Evolutionary conservation across 2,113 vertebrate genomes (phyloP), one percentile per base, ranked within the genome.

Genomic region (Dendrocopos noguchii): DNA sequence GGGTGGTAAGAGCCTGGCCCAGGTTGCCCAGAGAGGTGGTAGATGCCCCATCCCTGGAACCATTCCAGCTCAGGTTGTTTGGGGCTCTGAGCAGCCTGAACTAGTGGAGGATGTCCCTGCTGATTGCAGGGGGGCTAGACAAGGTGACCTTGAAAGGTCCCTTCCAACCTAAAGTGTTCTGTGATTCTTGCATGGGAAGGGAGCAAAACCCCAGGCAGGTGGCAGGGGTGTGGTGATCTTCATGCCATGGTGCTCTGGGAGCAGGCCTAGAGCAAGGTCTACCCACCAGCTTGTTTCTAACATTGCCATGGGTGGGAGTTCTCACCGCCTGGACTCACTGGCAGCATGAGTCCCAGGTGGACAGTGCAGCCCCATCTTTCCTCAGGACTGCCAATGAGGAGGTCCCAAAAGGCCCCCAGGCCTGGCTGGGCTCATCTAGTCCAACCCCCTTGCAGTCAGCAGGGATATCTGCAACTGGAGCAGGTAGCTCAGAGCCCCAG

Each of bases 301-400:
- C 21, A 6, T 33, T 0, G 1, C 17, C 7, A 31, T 3, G 36
- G 53, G 31, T 72, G 36, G 36, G n/a, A 79, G 61, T 60, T 13
- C 4, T 47, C 0, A 0, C 46, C 31, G 59, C 53, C 29, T 50
- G 0, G 0, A 57, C 42, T 52, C 1, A 1, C 42, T 10, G 28
- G 52, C 44, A 42, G 33, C 60, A 42, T 1, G 33, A 9, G 28
- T 29, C 64, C 66, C 22, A 19, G 34, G 15, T 14, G 59, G 66
- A 14, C 17, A 5, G 74, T 0, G 3, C 50, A 19, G 61, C 56
- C 44, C 24, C 2, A 1, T 3, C 27, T 28, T 20, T 39, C 74
- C 50, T 2, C 9, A 46, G 61, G 11, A 56, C 2, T 46, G 11
- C 6, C 33, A 25, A 33, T 2, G 2, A 18, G 50, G 36, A 50